A percentile compares a stretch with the other conserved stretches of the same genome.
These are phyloP conservation scores for Oryzias celebensis DNA, from an alignment of 2,113 vertebrate species.

Conservation along the genomic window DNA sequence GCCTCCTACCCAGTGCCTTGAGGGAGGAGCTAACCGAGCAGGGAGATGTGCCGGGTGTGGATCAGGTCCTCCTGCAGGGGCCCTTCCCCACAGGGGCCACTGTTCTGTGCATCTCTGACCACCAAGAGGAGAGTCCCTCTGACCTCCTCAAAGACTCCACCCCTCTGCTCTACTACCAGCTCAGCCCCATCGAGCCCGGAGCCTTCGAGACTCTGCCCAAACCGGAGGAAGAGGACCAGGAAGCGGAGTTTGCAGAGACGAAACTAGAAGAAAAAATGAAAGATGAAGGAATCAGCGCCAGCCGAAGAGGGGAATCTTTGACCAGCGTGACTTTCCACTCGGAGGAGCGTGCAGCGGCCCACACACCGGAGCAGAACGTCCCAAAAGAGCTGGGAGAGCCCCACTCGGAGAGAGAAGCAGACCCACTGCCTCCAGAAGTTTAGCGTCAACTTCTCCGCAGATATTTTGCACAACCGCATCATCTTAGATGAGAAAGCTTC, in stretches of 20 bases:
- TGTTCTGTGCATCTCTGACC: slow-evolving; percentile 86
- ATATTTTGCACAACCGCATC: slow-evolving; percentile 82
- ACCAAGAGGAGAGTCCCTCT: slow-evolving; percentile 69
- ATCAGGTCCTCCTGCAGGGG: slow-evolving; percentile 84
- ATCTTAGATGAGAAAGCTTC: slow-evolving; percentile 67
- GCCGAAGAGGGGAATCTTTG: slow-evolving; percentile 38
- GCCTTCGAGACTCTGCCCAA: slow-evolving; percentile 58
- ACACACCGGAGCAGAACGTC: slow-evolving; percentile 30
- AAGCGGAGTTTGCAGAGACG: slow-evolving; percentile 27
- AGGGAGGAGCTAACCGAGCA: slow-evolving; percentile 64
- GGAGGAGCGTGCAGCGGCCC: slow-evolving; percentile 28
- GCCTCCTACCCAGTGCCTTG: slow-evolving; percentile 82
- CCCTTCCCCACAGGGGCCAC: slow-evolving; percentile 84
- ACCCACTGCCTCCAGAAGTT: slow-evolving; percentile 67
- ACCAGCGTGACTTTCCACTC: slow-evolving; percentile 35
- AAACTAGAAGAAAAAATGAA: slow-evolving; percentile 31
- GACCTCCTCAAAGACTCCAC: slow-evolving; percentile 80
- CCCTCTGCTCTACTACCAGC: slow-evolving; percentile 85
- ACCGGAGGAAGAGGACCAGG: slow-evolving; percentile 40
- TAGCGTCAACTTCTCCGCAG: slow-evolving; percentile 69
- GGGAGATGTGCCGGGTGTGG: slow-evolving; percentile 59
- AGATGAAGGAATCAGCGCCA: slow-evolving; percentile 34
- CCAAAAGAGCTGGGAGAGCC: slow-evolving; percentile 28
- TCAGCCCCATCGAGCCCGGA: slow-evolving; percentile 75
- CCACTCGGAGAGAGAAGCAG: slow-evolving; percentile 45